These are phyloP conservation scores for Gisinianus flammeolus DNA, from an alignment of 2,888 invertebrate species.

Conservation along the genomic window DNA sequence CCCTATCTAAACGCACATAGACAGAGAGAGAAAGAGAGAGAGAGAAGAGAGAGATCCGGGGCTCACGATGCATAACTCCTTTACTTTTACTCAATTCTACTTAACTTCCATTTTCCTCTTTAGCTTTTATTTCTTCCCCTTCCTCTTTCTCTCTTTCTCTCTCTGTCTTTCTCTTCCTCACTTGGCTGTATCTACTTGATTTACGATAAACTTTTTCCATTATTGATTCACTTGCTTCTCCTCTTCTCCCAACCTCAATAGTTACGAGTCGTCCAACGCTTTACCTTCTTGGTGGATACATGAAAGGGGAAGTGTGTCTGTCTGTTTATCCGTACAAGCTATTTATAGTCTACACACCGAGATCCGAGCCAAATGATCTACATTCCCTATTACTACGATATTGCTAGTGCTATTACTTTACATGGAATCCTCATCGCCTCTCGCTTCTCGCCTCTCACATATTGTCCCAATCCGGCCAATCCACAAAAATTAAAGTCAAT, in stretches of 20 bases:
- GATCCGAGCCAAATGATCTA: background rate
- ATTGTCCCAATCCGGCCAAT: background rate
- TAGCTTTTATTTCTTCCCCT: background rate
- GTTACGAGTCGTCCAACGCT: too few relatives aligned
- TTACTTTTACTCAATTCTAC: slow-evolving; percentile 7
- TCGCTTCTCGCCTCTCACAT: background rate
- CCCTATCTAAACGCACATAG: background rate
- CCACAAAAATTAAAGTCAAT: background rate
- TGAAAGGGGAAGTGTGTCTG: too few relatives aligned
- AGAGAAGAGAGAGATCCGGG: background rate
- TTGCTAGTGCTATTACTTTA: too few relatives aligned
- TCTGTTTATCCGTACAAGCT: too few relatives aligned
- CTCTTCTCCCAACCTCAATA: background rate
- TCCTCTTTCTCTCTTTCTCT: slow-evolving; percentile 3
- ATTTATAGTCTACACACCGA: slow-evolving; percentile 2
- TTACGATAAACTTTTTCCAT: slow-evolving; percentile 42
- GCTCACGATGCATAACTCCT: slow-evolving; percentile 16
- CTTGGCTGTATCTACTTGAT: slow-evolving; percentile 28
- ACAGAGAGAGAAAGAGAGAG: background rate
- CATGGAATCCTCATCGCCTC: background rate
- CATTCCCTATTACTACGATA: too few relatives aligned
- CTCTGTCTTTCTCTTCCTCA: slow-evolving; percentile 8
- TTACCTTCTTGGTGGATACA: too few relatives aligned
- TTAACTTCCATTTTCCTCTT: slow-evolving; percentile 15
- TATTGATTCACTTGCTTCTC: slow-evolving; percentile 39